These are phyloP conservation scores for Pachymerium ferrugineum DNA, from an alignment of 2,888 invertebrate species.

Conservation along the genomic window DNA sequence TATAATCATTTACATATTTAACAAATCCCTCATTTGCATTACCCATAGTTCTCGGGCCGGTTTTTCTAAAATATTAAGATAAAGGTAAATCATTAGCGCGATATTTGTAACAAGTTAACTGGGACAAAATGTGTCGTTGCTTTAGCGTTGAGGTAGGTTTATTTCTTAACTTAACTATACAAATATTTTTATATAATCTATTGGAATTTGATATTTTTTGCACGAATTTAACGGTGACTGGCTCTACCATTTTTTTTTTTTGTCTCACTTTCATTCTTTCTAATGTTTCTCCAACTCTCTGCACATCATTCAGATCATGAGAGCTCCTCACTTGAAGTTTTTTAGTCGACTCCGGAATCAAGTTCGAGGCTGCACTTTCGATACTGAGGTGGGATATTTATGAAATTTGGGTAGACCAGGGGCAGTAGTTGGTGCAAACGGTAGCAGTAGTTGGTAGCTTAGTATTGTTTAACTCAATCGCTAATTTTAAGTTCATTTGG, in stretches of 20 bases:
- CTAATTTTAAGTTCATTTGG: too few species aligned
- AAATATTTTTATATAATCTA: neutral
- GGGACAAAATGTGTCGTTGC: neutral
- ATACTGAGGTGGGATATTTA: slow-evolving; percentile 7
- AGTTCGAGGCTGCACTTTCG: slow-evolving; percentile 9
- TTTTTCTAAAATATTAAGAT: too few species aligned
- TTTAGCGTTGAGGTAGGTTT: neutral
- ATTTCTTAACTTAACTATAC: neutral
- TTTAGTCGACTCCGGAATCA: slow-evolving; percentile 88
- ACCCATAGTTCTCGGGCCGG: too few species aligned
- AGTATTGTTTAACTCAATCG: neutral
- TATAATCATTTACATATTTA: too few species aligned
- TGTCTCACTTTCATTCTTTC: neutral
- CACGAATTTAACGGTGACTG: neutral
- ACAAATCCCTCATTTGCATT: too few species aligned
- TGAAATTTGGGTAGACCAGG: neutral
- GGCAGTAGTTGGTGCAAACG: neutral
- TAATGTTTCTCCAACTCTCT: slow-evolving; percentile 15
- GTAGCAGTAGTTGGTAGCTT: neutral
- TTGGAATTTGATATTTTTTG: slow-evolving; percentile 2
- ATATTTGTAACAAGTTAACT: too few species aligned
- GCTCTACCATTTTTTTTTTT: slow-evolving; percentile 41
- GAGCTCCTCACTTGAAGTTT: slow-evolving; percentile 94
- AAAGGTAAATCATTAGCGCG: too few species aligned
- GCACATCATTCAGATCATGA: slow-evolving; percentile 69